phyloP scores from a whole-genome alignment of 2,797 vertebrate species.

The Gila robusta region DNA sequence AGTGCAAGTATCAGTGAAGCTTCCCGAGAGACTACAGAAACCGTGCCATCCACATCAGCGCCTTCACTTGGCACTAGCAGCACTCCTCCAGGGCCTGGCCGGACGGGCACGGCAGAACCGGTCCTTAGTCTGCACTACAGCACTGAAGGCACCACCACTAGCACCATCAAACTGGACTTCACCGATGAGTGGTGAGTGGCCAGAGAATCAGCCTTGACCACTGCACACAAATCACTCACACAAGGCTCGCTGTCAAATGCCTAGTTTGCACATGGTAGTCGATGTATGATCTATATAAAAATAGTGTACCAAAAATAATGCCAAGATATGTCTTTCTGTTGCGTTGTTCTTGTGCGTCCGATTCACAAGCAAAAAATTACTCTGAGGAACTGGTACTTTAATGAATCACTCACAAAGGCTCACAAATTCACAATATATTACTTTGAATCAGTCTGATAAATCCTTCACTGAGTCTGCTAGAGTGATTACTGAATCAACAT shows the following conservation, averaged over 20 bases:
- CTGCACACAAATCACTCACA: neutral
- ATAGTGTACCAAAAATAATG: neutral
- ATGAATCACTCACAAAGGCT: neutral
- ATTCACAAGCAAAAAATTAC: neutral
- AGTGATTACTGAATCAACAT: neutral
- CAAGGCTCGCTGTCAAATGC: too few species aligned
- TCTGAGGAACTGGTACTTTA: neutral
- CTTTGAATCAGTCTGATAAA: neutral
- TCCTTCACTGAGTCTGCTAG: neutral
- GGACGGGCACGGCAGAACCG: constrained; percentile 84
- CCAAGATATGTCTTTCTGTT: neutral
- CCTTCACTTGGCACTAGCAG: constrained; percentile 22
- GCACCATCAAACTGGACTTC: constrained; percentile 98
- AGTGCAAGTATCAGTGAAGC: constrained; percentile 57
- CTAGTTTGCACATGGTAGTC: too few species aligned
- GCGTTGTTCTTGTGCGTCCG: neutral
- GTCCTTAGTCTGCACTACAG: constrained; percentile 97
- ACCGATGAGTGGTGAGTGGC: constrained; percentile 94
- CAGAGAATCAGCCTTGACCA: neutral
- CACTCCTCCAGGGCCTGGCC: constrained; percentile 21
- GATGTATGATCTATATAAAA: too few species aligned
- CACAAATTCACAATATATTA: neutral
- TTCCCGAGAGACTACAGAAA: constrained; percentile 53
- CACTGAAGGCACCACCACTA: constrained; percentile 97
- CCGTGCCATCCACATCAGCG: constrained; percentile 46